Percentiles rank a stretch among this genome's conserved stretches.
Evolutionary conservation across 30 jellyfish, hydroid and myxozoan species (phyloP).

Genomic region (Aurelia aurita complex sp. Pacific): DNA sequence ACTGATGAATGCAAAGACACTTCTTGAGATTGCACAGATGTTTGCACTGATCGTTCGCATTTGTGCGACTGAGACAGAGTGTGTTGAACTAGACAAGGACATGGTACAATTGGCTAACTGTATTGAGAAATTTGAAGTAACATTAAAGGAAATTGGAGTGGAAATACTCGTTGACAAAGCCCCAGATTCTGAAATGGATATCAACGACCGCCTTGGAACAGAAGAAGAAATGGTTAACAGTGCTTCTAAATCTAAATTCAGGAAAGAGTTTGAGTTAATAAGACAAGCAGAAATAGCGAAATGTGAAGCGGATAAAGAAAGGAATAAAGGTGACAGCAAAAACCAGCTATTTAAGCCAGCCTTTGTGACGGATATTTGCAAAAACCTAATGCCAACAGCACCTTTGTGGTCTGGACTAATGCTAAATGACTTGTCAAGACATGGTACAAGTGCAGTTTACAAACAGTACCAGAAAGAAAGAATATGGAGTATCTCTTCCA

Average conservation of each 20-base stretch:
- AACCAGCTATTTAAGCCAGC: no score
- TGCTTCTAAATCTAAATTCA: neutral
- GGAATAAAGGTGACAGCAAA: no score
- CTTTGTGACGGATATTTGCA: neutral
- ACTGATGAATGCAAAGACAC: neutral
- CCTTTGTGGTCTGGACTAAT: conserved; percentile 48
- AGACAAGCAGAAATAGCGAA: no score
- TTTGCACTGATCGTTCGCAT: neutral
- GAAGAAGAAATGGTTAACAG: conserved; percentile 6
- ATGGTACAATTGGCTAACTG: neutral
- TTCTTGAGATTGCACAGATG: neutral
- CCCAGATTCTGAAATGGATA: neutral
- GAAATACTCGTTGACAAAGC: neutral
- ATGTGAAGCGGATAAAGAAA: no score
- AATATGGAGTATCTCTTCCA: neutral
- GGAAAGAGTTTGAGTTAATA: neutral
- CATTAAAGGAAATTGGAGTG: neutral
- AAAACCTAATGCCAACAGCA: conserved; percentile 25
- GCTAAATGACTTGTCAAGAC: conserved; percentile 33
- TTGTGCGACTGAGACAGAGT: neutral
- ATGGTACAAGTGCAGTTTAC: conserved; percentile 20
- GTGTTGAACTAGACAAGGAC: neutral
- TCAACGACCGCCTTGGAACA: neutral
- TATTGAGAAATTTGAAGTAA: neutral
- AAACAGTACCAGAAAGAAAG: neutral